These are phyloP conservation scores for Lophius piscatorius DNA, from an alignment of 2,113 vertebrate genomes.

Conservation along the genomic window DNA sequence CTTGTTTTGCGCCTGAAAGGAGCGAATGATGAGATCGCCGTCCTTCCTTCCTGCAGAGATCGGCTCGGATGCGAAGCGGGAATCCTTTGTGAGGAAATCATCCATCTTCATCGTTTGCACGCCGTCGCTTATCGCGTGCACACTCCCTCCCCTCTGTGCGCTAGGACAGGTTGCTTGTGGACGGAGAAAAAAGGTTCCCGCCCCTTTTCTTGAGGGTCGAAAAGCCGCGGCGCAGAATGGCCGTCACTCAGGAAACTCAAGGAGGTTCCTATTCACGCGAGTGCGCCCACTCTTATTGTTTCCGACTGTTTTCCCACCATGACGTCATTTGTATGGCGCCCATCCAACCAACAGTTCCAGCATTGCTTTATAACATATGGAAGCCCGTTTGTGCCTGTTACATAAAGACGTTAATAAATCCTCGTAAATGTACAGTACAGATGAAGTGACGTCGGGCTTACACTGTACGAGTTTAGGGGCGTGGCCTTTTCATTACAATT, in stretches of 20 bases:
- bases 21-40: conserved; percentile 26
- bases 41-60: conserved; percentile 14
- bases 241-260: background rate
- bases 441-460: too few species aligned
- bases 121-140: conserved; percentile 18
- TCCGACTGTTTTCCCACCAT: conserved; percentile 17
- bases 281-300: background rate
- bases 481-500: too few species aligned
- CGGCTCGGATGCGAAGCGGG: background rate
- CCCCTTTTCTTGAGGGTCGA: conserved; percentile 29
- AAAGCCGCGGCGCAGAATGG: conserved; percentile 14
- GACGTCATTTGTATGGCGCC: too few species aligned
- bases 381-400: background rate
- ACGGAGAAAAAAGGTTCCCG: conserved; percentile 20
- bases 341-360: background rate
- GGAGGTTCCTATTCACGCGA: background rate
- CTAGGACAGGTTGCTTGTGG: conserved; percentile 30
- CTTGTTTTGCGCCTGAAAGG: conserved; percentile 25
- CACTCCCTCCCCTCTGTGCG: background rate
- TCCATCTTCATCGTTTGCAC: conserved; percentile 38
- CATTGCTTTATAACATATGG: background rate
- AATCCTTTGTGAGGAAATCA: conserved; percentile 9
- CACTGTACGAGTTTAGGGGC: too few species aligned
- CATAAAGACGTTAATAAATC: background rate
- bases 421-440: too few species aligned